These are phyloP conservation scores for Penaeus indicus DNA, from an alignment of 1,140 invertebrate genomes.

Conservation along the genomic window DNA sequence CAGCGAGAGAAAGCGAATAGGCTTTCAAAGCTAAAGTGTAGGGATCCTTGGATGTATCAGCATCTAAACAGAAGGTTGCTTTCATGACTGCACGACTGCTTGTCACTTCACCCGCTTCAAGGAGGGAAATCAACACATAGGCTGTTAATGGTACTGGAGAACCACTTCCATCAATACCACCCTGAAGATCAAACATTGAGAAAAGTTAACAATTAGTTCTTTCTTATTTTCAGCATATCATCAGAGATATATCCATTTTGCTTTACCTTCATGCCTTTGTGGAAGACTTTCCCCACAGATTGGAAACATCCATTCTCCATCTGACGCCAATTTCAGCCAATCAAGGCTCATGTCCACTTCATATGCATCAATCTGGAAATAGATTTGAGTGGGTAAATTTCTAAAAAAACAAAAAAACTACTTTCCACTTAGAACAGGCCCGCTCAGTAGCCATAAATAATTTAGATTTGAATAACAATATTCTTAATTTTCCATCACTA, in stretches of 20 bases:
- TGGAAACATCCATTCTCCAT: conserved; percentile 78
- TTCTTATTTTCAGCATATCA: too few relatives aligned
- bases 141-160: conserved; percentile 84
- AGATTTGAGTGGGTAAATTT: too few relatives aligned
- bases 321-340: conserved; percentile 72
- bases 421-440: too few relatives aligned
- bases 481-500: too few relatives aligned
- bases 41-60: conserved; percentile 74
- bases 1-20: conserved; percentile 82
- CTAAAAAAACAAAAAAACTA: too few relatives aligned
- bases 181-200: conserved; percentile 71
- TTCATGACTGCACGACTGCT: conserved; percentile 69
- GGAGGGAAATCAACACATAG: conserved; percentile 84
- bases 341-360: conserved; percentile 70
- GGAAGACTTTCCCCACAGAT: conserved; percentile 72
- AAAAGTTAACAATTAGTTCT: conserved; percentile 54
- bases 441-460: too few relatives aligned
- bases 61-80: conserved; percentile 85
- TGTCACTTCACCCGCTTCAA: conserved; percentile 75
- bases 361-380: too few relatives aligned
- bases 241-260: conserved; percentile 81
- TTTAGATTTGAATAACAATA: too few relatives aligned
- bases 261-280: conserved; percentile 78
- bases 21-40: conserved; percentile 84
- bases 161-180: conserved; percentile 84